Conservation (phyloP, 2,113 vertebrate genomes). For the Pollachius pollachius region DNA sequence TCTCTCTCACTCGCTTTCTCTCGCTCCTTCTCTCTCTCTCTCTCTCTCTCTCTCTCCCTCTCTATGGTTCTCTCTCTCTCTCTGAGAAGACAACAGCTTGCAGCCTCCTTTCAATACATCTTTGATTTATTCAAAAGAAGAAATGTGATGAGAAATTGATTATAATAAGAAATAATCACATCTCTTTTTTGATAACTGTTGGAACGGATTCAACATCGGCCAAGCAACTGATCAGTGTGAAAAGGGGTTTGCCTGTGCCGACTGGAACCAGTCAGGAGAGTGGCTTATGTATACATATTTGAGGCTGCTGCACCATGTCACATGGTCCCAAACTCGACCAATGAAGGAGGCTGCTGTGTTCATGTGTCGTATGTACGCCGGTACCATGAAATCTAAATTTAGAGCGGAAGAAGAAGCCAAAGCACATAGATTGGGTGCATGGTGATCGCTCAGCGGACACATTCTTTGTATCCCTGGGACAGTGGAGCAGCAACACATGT, state of each 20-base stretch:
- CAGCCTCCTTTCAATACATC: conserved; percentile 27
- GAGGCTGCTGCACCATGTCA: too few species aligned
- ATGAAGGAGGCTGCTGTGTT: conserved; percentile 28
- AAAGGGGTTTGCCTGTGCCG: conserved; percentile 43
- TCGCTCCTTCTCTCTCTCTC: too few species aligned
- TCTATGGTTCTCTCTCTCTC: background rate
- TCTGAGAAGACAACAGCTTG: conserved; percentile 25
- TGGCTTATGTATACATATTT: conserved; percentile 30
- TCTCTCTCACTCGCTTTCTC: too few species aligned
- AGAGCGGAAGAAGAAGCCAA: conserved; percentile 40
- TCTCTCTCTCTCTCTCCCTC: too few species aligned
- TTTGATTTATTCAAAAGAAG: conserved; percentile 52
- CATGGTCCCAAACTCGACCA: too few species aligned
- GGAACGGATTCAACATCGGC: conserved; percentile 43
- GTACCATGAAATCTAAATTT: conserved; percentile 66
- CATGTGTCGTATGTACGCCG: conserved; percentile 25
- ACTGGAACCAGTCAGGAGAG: conserved; percentile 14
- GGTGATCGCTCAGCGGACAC: conserved; percentile 71
- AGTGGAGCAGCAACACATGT: conserved; percentile 28
- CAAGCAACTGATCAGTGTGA: conserved; percentile 53
- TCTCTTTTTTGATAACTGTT: conserved; percentile 56
- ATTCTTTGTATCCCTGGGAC: conserved; percentile 55
- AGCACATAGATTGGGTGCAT: conserved; percentile 59
- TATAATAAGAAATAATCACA: conserved; percentile 59
- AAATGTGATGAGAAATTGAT: too few species aligned